Base-by-base conservation (phyloP, 2,888 invertebrate species). In the Volucella zonaria region DNA sequence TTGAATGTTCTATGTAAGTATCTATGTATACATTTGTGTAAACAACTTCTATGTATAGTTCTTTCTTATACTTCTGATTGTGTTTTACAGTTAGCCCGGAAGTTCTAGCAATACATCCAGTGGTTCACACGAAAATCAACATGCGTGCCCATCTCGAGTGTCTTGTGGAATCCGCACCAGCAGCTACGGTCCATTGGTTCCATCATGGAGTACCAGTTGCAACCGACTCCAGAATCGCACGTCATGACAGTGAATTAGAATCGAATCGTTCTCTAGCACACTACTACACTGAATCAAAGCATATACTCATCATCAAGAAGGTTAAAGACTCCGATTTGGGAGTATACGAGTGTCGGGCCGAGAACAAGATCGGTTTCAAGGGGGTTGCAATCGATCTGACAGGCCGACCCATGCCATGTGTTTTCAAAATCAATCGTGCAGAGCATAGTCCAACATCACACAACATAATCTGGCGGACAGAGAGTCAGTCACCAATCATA, bases 391-490 rank as follows among this genome's bases (percentile, higher is more conserved):
- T 97, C 86, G 95, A 95, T 89, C 92, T 97, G 8, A 96, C 96
- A 80, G 96, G 91, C 12, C 89, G 91, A 6, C 92, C 92, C 2
- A 89, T 91, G 90, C 89, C 92, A 43, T 91, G 91, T 74, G 86
- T 90, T 8, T 92, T 92, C 66, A 92, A 92, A 82, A 90, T 89
- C 18, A 90, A 91, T 82, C 90, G 90, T 0, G 89, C 89, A 62
- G 88, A 89, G 2, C 90, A 91, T 73, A 90, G 90, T 49, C 89
- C 91, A 68, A 94, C 90, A 73, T 93, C 94, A 38, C 96, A 95
- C 89, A 95, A 94, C 8, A 93, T 97, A 2, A 94, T 96, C 67
- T 97, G 97, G 97, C 96, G 96, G 89, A 96, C 96, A 0, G 96
- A 97, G 89, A 96, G 96, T 73, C 95, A 96, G 90, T 95, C 95